Evolutionary conservation across 2,113 vertebrate species (phyloP).

Genomic region (Thunnus maccoyii): DNA sequence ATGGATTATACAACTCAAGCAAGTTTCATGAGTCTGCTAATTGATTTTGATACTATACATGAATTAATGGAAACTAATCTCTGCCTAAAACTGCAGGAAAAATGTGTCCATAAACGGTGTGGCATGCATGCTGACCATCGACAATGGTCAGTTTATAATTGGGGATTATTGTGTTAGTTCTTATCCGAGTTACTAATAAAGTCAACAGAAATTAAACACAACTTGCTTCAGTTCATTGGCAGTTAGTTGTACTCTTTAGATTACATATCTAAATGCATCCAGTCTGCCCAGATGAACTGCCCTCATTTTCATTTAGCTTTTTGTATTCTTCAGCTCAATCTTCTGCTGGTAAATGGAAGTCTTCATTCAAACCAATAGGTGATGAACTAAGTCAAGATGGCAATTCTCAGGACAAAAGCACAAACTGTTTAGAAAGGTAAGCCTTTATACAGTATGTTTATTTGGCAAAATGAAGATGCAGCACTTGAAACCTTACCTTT

Average conservation of each 20-base stretch:
- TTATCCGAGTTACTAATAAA: background rate
- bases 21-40: background rate
- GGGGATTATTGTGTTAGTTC: background rate
- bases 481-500: too few species aligned
- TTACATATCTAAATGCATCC: background rate
- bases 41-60: background rate
- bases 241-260: background rate
- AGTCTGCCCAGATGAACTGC: background rate
- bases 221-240: background rate
- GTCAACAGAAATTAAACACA: too few species aligned
- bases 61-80: background rate
- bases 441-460: background rate
- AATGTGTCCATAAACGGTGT: background rate
- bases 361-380: conserved; percentile 63
- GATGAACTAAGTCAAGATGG: background rate
- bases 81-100: background rate
- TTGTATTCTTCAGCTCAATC: background rate
- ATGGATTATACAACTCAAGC: background rate
- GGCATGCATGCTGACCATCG: too few species aligned
- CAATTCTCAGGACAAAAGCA: conserved; percentile 25
- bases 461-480: too few species aligned
- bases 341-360: conserved; percentile 58
- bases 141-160: background rate
- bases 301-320: background rate
- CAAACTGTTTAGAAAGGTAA: conserved; percentile 47